These are phyloP conservation scores for Rhinopithecus roxellana DNA, from an alignment of 2,113 vertebrate species.

Conservation along the genomic window DNA sequence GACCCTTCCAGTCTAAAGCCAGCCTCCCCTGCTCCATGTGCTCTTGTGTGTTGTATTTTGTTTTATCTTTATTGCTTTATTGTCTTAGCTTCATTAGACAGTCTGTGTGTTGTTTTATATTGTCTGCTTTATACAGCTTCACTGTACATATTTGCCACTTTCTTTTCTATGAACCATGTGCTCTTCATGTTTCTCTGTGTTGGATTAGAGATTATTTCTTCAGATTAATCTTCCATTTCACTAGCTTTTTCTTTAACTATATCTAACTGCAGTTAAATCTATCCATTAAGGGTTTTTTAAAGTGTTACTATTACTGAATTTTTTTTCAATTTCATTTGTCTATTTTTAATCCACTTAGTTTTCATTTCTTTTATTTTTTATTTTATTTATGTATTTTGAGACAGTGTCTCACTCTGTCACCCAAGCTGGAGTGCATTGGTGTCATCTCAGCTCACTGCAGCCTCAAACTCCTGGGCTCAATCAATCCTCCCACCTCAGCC, in stretches of 20 bases:
- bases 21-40: fast-evolving
- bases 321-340: background rate
- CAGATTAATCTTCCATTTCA: background rate
- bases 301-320: background rate
- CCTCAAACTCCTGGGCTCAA: too few species aligned
- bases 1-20: fast-evolving
- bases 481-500: too few species aligned
- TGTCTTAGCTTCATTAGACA: background rate
- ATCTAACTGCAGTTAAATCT: background rate
- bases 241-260: background rate
- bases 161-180: background rate
- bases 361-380: background rate
- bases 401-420: too few species aligned
- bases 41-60: fast-evolving
- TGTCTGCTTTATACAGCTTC: background rate
- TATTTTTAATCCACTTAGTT: background rate
- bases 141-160: too few species aligned
- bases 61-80: too few species aligned
- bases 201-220: background rate
- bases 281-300: background rate
- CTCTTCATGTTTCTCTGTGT: background rate
- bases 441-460: too few species aligned
- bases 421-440: too few species aligned
- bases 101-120: fast-evolving
- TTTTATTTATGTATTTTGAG: too few species aligned